These are phyloP conservation scores for Hoplodrina ambigua DNA, from an alignment of 2,888 invertebrate species.

Conservation along the genomic window DNA sequence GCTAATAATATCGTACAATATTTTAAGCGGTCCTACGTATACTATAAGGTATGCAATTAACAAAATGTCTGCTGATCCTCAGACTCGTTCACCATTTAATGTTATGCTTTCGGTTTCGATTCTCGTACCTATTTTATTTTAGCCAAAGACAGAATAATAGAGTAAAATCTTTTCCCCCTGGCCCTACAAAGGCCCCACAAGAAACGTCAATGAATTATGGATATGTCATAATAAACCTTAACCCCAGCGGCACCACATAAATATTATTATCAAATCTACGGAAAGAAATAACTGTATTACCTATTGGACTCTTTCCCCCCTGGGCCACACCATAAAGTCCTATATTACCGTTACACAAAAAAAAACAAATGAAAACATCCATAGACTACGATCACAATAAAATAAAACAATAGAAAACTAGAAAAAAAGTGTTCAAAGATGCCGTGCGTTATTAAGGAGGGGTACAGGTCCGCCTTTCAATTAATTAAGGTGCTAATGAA, in stretches of 20 bases:
- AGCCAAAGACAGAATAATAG: background rate
- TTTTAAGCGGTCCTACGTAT: no score
- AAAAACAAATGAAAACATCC: conserved; percentile 38
- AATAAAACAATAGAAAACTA: conserved; percentile 54
- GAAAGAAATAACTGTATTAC: conserved; percentile 41
- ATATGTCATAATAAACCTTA: conserved; percentile 24
- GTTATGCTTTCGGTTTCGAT: conserved; percentile 1
- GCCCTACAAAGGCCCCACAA: background rate
- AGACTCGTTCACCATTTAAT: background rate
- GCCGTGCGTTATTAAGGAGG: conserved; percentile 72
- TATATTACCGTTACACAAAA: conserved; percentile 31
- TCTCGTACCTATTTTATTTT: background rate
- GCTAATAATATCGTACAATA: no score
- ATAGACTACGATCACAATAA: conserved; percentile 37
- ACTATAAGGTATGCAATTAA: background rate
- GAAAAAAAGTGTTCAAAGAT: conserved; percentile 64
- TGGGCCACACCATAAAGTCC: conserved; percentile 22
- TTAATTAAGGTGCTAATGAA: conserved; percentile 85
- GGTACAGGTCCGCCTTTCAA: conserved; percentile 77
- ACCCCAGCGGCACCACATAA: conserved; percentile 2
- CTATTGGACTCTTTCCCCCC: background rate
- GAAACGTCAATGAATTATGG: conserved; percentile 2
- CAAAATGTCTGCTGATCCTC: background rate
- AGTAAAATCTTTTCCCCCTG: background rate
- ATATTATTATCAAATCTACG: conserved; percentile 29